These are phyloP conservation scores for Aporrectodea caliginosa DNA, from an alignment of 1,140 invertebrate species.

Conservation along the genomic window DNA sequence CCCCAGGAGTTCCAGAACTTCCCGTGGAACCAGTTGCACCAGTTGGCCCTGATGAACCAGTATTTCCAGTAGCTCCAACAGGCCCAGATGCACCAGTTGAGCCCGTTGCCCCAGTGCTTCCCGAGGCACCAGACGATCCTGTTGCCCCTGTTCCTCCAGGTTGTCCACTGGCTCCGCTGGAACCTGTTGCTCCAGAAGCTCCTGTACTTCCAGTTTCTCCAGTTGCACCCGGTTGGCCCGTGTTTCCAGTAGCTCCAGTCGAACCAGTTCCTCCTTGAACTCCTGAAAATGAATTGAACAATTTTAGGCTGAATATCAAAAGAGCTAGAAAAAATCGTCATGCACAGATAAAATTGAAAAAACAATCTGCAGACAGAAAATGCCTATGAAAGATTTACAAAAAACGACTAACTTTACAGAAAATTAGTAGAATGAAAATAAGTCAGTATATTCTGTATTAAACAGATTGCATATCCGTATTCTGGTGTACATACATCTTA, in stretches of 20 bases:
- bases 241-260: not conserved
- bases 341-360: too few relatives aligned
- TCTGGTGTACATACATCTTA: too few relatives aligned
- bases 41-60: slow-evolving; percentile 10
- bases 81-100: not conserved
- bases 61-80: slow-evolving; percentile 5
- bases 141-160: not conserved
- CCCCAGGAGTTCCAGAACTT: not conserved
- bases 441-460: too few relatives aligned
- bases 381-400: too few relatives aligned
- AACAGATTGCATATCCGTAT: too few relatives aligned
- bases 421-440: too few relatives aligned
- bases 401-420: too few relatives aligned
- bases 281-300: slow-evolving; percentile 4
- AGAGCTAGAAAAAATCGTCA: too few relatives aligned
- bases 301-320: too few relatives aligned
- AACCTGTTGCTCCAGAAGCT: slow-evolving; percentile 3
- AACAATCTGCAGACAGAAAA: too few relatives aligned
- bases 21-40: slow-evolving; percentile 9
- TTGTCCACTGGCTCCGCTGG: slow-evolving; percentile 1
- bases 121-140: not conserved
- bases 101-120: slow-evolving; percentile 6
- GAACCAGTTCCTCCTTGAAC: not conserved
- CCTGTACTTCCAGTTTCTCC: not conserved
- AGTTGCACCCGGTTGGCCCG: not conserved